Evolutionary conservation across 2,113 vertebrate species (phyloP), one percentile per base, ranked within the genome.

Genomic region (Pogona vitticeps): DNA sequence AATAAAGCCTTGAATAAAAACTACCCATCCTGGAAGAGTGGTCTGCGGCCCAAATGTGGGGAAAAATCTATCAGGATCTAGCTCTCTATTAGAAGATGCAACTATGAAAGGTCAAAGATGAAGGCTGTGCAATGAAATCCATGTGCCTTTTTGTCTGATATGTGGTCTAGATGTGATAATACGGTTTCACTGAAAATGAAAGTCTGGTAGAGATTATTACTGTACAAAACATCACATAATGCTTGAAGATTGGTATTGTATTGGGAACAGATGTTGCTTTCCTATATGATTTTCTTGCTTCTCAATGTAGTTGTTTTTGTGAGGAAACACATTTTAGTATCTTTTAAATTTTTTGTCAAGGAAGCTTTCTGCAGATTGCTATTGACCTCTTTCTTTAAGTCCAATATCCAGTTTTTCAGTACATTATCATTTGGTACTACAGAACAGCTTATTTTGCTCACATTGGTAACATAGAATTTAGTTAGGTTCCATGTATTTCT

Each of bases 231-330:
- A 46, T 20, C 17, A 36, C 21, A 2, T 14, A 8, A 68, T 38
- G 85, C 61, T 91, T 76, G 5, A 14, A 85, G 36, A 59, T 81
- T 88, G 92, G 26, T 7, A 20, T 71, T 91, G n/a, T 31, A n/a
- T 13, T 61, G 38, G 46, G 1, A 42, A 70, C 6, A 3, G 0
- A 58, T 84, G 84, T 84, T 68, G 38, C 52, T 26, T 71, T 86
- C 28, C 61, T 78, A 40, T 13, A 8, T 46, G 63, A 70, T 86
- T 78, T 31, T n/a, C 76, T 76, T 91, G 33, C 7, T 82, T 88
- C 0, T 0, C 75, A 71, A 26, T 4, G 26, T 63, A 81, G 31
- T 1, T 21, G 18, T 56, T 77, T 56, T 46, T 31, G 26, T 68
- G 7, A 68, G 7, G 65, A 31, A 68, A 31, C 31, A 10, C 28